Evolutionary conservation across 2,113 vertebrate species (phyloP).

Genomic region (Pelmatolapia mariae): DNA sequence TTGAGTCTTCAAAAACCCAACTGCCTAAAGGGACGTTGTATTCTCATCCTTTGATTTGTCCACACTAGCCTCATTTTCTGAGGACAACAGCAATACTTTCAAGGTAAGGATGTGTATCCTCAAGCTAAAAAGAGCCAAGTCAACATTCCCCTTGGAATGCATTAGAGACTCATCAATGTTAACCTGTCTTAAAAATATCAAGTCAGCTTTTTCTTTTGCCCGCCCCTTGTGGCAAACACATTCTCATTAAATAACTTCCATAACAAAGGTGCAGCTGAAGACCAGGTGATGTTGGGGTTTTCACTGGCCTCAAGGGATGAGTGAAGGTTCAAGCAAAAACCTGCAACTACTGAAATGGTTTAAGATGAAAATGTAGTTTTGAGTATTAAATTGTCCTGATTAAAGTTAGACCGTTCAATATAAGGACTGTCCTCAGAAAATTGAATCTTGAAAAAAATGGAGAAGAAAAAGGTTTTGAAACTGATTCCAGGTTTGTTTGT

Average conservation of each 20-base stretch:
- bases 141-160: slow-evolving; percentile 63
- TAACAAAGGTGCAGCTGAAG: slow-evolving; percentile 28
- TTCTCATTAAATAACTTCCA: slow-evolving; percentile 66
- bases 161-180: slow-evolving; percentile 64
- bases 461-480: neutral
- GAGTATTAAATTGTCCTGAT: neutral
- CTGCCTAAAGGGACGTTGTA: neutral
- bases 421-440: neutral
- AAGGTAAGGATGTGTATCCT: slow-evolving; percentile 53
- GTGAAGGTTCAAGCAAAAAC: neutral
- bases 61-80: neutral
- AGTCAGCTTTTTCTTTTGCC: slow-evolving; percentile 65
- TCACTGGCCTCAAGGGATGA: neutral
- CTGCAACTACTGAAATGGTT: neutral
- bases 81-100: slow-evolving; percentile 50
- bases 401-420: neutral
- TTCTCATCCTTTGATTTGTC: slow-evolving; percentile 6
- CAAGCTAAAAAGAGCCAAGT: slow-evolving; percentile 60
- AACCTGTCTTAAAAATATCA: slow-evolving; percentile 51
- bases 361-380: neutral
- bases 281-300: slow-evolving; percentile 13
- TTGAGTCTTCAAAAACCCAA: neutral
- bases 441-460: neutral
- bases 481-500: neutral
- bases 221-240: slow-evolving; percentile 54